Conservation (phyloP, 1,140 invertebrate species). For the Halictus rubicundus region DNA sequence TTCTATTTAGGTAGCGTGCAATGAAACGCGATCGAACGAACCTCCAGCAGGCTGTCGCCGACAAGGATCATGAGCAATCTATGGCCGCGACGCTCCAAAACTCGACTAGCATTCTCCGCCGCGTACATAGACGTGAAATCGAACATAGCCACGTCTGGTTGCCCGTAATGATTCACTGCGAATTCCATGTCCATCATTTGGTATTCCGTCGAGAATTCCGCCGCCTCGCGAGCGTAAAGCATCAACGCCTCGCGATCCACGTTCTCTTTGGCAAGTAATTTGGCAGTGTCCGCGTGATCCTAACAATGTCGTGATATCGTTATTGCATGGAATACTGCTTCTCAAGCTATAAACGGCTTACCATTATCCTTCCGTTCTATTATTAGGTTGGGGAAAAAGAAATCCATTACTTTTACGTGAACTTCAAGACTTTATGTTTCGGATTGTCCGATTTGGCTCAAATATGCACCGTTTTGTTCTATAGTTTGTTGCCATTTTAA, state of each 20-base stretch:
- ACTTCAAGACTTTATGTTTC: no score
- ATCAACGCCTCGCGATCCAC: constrained; percentile 94
- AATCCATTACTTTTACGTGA: no score
- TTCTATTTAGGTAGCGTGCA: no score
- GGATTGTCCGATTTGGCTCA: no score
- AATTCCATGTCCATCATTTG: constrained; percentile 95
- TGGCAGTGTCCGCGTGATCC: constrained; percentile 95
- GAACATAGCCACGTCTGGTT: constrained; percentile 99
- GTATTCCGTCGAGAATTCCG: constrained; percentile 96
- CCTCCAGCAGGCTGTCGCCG: constrained; percentile 97
- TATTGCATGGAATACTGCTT: neutral
- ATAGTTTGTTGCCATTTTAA: no score
- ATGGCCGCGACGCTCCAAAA: constrained; percentile 89
- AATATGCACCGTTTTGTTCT: no score
- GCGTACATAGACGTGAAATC: constrained; percentile 99
- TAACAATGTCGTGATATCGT: constrained; percentile 68
- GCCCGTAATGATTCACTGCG: constrained; percentile 98
- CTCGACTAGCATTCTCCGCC: constrained; percentile 95
- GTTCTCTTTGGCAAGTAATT: constrained; percentile 92
- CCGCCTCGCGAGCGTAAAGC: constrained; percentile 97
- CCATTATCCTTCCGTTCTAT: no score
- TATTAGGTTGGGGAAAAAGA: no score
- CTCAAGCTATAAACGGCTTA: no score
- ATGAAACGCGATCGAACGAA: constrained; percentile 68
- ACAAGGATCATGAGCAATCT: constrained; percentile 93